Conservation (phyloP, 2,113 vertebrate genomes). For the Pygoscelis antarcticus region DNA sequence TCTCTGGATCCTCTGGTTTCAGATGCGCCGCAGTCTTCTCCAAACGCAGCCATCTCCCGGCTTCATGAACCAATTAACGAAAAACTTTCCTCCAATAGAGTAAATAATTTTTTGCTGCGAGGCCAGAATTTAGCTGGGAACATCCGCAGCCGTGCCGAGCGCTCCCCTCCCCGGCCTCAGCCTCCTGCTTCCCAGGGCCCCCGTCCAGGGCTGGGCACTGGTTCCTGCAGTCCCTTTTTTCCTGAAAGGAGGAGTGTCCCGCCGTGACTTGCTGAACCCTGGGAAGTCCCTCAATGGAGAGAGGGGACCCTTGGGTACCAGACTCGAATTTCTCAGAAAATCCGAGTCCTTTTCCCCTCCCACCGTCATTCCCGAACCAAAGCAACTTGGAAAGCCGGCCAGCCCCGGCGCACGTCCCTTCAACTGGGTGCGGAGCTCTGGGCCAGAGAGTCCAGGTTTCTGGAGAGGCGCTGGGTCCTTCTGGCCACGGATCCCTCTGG, state of each 20-base stretch:
- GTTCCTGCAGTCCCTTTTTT: not conserved
- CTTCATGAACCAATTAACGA: slow-evolving; percentile 1
- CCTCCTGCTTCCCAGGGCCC: slow-evolving; percentile 54
- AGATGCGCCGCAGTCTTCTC: not conserved
- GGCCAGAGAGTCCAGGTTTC: not conserved
- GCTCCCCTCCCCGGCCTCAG: slow-evolving; percentile 11
- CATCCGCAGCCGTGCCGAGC: slow-evolving; percentile 12
- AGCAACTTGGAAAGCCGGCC: not conserved
- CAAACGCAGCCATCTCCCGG: not conserved
- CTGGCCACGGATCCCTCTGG: slow-evolving; percentile 32
- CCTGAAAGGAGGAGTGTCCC: slow-evolving; percentile 34
- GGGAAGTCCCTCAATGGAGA: slow-evolving; percentile 36
- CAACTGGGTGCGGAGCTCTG: not conserved
- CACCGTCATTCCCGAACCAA: not conserved
- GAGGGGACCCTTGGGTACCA: slow-evolving; percentile 41
- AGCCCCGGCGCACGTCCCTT: not conserved
- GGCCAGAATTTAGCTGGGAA: slow-evolving; percentile 44
- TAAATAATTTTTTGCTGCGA: not conserved
- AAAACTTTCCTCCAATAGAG: not conserved
- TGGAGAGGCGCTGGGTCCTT: not conserved
- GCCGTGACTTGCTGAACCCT: slow-evolving; percentile 44
- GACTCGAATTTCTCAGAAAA: slow-evolving; percentile 19
- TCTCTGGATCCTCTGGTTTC: not conserved
- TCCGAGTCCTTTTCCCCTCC: not conserved
- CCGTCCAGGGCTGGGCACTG: slow-evolving; percentile 22